Conservation (phyloP, 2,113 vertebrate species). For the Malurus elegans region DNA sequence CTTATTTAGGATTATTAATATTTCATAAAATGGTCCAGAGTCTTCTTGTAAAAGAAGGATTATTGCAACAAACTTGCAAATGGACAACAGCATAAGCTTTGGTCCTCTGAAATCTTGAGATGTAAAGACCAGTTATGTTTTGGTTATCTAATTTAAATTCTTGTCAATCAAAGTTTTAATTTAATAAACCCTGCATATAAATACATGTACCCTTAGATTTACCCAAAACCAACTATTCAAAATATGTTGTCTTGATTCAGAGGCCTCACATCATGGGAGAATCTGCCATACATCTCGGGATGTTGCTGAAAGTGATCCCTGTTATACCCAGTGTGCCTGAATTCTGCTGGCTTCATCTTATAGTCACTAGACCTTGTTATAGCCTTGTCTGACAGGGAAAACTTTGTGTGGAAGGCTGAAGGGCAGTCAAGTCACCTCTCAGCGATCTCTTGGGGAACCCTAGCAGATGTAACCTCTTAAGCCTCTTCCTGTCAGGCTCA, state of each 20-base stretch:
- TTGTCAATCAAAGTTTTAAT: not conserved
- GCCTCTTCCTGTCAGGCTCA: constrained; percentile 53
- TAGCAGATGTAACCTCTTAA: constrained; percentile 64
- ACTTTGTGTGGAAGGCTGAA: not conserved
- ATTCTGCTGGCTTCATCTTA: not conserved
- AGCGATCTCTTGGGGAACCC: not conserved
- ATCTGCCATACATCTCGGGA: accelerated
- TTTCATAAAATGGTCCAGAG: not conserved
- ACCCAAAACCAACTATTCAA: not conserved
- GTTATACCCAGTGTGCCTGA: not conserved
- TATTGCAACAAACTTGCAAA: not conserved
- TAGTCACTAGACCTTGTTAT: not conserved
- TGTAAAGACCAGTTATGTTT: not conserved
- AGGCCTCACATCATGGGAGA: not conserved
- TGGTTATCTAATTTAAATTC: not conserved
- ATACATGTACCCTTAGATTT: not conserved
- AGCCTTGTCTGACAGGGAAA: not conserved
- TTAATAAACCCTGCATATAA: not conserved
- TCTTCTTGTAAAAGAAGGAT: not conserved
- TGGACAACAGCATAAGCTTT: not conserved
- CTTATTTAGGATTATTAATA: not conserved
- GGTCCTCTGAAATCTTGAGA: not conserved
- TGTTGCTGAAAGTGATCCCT: not conserved
- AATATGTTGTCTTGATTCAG: not conserved
- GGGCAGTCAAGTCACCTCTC: constrained; percentile 17